Evolutionary conservation across 2,113 vertebrate species (phyloP).

Genomic region (Platanista minor): DNA sequence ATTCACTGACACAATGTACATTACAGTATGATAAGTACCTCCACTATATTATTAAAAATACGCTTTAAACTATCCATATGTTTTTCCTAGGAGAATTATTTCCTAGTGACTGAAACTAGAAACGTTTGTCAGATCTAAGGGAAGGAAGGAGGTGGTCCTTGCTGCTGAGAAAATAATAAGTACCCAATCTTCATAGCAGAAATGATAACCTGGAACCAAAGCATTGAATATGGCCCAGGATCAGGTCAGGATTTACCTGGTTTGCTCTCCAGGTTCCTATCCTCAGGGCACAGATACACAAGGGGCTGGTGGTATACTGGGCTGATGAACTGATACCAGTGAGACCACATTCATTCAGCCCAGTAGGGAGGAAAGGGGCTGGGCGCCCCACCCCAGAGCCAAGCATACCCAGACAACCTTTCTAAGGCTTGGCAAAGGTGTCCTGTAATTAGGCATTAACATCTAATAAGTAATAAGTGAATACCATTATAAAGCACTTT

Average conservation of each 20-base stretch:
- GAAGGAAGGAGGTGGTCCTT: not conserved
- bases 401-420: not conserved
- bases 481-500: not conserved
- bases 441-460: slow-evolving; percentile 13
- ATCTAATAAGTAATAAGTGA: slow-evolving; percentile 31
- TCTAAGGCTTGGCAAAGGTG: not conserved
- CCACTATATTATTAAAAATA: not conserved
- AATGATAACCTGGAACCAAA: not conserved
- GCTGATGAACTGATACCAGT: not conserved
- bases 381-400: not conserved
- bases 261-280: not conserved
- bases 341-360: not conserved
- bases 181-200: not conserved
- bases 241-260: not conserved
- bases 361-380: not conserved
- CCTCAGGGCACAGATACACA: not conserved
- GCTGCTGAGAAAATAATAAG: not conserved
- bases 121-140: not conserved
- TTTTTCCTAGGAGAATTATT: not conserved
- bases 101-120: not conserved
- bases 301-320: not conserved
- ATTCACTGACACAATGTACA: not conserved
- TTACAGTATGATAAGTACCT: not conserved
- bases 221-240: not conserved
- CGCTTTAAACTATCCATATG: not conserved